Evolutionary conservation across 2,113 vertebrate genomes (phyloP), one percentile per base, ranked within the genome.

Genomic region (Theristicus caerulescens): DNA sequence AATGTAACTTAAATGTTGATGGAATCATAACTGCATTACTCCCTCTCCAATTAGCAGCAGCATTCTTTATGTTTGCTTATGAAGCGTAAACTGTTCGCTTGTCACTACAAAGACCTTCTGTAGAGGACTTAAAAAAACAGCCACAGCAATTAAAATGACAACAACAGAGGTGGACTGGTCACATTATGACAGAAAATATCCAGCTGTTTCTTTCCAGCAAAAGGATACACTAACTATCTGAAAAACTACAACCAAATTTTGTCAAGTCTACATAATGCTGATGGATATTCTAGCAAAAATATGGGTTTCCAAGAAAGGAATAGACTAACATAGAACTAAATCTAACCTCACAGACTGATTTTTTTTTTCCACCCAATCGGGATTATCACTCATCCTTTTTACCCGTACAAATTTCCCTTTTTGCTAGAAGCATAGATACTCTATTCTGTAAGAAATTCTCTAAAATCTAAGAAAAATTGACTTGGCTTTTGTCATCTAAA

Each of bases 81-180:
- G 25, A 92, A 97, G 94, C 90, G 77, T 92, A 92, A 97, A 97
- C 96, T 13, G 17, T 64, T 87, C 27, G 5, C 96, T 97, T 96
- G 93, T 92, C 92, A 52, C 90, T 85, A 96, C 96, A 97, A 97
- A 97, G 96, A 86, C 96, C 94, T 96, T 97, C 97, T 97, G 97
- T 95, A 79, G 91, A 90, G 87, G 92, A 94, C 81, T 94, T 93
- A 54, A 93, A 93, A 97, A 94, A 84, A 52, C 95, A 97, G 77
- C 93, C 94, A 82, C 89, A 90, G 95, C 91, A 96, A 97, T 97
- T 97, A 95, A 95, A 97, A 94, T 96, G 88, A 95, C 92, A 88
- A 95, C 94, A 93, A 89, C 95, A 90, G 96, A 97, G 96, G 95
- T 97, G 96, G 83, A 94, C 12, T 92, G 94, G 94, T 90, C 95